Percentiles rank a stretch among this genome's conserved stretches.
Conservation (phyloP, 2,888 invertebrate species). For the Therioaphis trifolii region DNA sequence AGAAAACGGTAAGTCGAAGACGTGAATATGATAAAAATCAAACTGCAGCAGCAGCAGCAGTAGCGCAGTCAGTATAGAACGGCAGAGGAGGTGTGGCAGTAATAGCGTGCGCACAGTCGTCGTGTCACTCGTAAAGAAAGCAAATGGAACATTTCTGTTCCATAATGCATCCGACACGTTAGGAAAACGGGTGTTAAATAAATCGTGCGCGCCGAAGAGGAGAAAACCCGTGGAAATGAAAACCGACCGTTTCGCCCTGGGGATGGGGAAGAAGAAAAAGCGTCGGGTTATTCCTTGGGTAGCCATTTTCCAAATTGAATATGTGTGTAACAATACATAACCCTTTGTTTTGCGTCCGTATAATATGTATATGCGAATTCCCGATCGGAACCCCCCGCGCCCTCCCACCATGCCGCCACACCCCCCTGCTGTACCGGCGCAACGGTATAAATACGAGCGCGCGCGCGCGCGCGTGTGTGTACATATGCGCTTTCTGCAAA, state of each 20-base stretch:
- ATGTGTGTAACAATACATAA: slow-evolving; percentile 64
- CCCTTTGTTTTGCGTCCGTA: slow-evolving; percentile 60
- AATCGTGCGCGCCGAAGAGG: slow-evolving; percentile 37
- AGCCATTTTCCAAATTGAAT: slow-evolving; percentile 64
- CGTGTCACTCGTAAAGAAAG: slow-evolving; percentile 58
- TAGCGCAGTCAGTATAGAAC: neutral
- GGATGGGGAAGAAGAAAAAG: slow-evolving; percentile 20
- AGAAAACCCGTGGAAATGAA: slow-evolving; percentile 52
- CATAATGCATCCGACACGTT: slow-evolving; percentile 60
- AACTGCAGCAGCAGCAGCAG: neutral
- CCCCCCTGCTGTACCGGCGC: neutral
- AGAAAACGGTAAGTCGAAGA: slow-evolving; percentile 57
- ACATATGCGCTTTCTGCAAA: no score
- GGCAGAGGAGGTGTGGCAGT: neutral
- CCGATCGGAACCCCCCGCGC: slow-evolving; percentile 49
- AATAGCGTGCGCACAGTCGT: neutral
- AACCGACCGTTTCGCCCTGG: slow-evolving; percentile 54
- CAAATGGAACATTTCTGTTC: slow-evolving; percentile 57
- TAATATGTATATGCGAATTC: slow-evolving; percentile 55
- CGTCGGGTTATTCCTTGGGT: slow-evolving; percentile 62
- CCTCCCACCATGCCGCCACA: neutral
- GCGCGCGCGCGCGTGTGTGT: no score
- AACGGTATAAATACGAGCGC: neutral
- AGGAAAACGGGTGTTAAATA: slow-evolving; percentile 53
- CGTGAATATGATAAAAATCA: slow-evolving; percentile 43